phyloP scores from a whole-genome alignment of 2,113 vertebrate species.

The Epinephelus cyanopodus region DNA sequence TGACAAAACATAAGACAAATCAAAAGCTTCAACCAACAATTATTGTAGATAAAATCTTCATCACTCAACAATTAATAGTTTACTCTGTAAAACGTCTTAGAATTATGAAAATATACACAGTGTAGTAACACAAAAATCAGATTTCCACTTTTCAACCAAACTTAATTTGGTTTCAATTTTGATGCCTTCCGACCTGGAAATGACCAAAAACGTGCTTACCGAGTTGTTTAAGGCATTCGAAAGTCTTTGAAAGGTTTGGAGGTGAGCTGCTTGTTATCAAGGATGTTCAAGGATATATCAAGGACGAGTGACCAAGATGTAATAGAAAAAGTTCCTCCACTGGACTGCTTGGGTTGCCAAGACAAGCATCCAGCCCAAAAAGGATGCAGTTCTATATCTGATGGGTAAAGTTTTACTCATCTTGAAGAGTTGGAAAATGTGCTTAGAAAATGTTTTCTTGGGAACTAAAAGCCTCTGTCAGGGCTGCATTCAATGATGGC shows the following conservation, averaged over 20 bases:
- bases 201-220: background rate
- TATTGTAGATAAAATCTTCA: too few species aligned
- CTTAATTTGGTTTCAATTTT: too few species aligned
- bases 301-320: background rate
- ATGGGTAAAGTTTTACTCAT: background rate
- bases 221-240: background rate
- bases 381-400: background rate
- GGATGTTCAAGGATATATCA: background rate
- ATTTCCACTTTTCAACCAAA: too few species aligned
- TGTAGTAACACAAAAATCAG: background rate
- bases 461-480: constrained; percentile 2
- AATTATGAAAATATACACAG: background rate
- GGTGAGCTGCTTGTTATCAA: background rate
- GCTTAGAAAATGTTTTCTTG: background rate
- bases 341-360: background rate
- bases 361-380: background rate
- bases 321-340: background rate
- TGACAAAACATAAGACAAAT: too few species aligned
- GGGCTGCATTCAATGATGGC: background rate
- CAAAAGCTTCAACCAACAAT: too few species aligned
- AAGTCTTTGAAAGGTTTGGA: too few species aligned
- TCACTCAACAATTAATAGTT: too few species aligned
- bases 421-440: background rate
- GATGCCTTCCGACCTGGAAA: background rate
- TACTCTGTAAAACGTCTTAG: too few species aligned